Conservation (phyloP, 2,797 vertebrate genomes). For the Myotis pilosus region DNA sequence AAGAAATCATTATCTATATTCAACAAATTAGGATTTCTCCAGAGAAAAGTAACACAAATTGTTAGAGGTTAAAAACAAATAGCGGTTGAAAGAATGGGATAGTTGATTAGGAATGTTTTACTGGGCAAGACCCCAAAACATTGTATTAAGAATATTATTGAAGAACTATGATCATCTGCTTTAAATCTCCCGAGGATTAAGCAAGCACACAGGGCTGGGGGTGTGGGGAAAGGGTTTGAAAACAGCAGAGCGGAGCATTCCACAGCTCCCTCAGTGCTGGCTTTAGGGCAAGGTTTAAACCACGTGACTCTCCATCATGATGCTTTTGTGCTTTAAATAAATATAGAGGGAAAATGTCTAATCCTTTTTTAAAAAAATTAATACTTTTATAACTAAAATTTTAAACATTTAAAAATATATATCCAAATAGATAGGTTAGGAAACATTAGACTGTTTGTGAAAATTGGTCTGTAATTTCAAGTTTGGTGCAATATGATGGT, state of each 20-base stretch:
- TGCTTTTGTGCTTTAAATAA: neutral
- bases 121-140: neutral
- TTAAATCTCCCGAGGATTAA: conserved; percentile 50
- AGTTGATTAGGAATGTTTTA: conserved; percentile 25
- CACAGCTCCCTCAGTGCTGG: neutral
- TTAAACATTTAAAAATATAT: neutral
- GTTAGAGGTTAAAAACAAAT: neutral
- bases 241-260: neutral
- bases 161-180: conserved; percentile 46
- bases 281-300: conserved; percentile 37
- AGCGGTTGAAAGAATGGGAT: neutral
- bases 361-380: neutral
- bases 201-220: neutral
- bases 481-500: neutral
- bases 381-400: neutral
- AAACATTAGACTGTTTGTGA: neutral
- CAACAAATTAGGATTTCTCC: neutral
- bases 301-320: neutral
- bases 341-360: neutral
- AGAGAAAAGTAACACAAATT: neutral
- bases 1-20: neutral
- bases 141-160: conserved; percentile 15
- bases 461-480: conserved; percentile 28
- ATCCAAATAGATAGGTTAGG: neutral
- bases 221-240: neutral